These are phyloP conservation scores for Chrysopilus asiliformis DNA, from an alignment of 2,888 invertebrate genomes.

Conservation along the genomic window DNA sequence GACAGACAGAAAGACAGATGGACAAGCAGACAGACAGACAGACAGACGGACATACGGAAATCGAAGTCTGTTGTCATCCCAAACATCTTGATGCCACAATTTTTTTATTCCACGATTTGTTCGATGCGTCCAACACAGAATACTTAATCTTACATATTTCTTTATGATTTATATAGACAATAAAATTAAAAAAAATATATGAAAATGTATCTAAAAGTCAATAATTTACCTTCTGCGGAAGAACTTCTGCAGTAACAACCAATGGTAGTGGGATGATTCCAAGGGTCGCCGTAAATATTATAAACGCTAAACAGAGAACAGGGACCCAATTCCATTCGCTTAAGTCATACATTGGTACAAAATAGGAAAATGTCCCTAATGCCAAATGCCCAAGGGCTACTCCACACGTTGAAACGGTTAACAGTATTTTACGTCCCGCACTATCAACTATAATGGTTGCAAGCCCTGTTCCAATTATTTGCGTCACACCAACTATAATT, in stretches of 20 bases:
- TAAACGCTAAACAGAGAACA: constrained; percentile 23
- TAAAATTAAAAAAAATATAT: not conserved
- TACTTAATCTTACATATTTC: not conserved
- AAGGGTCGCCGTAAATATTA: constrained; percentile 25
- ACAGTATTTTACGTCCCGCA: constrained; percentile 25
- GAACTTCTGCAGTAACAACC: constrained; percentile 27
- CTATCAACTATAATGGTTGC: constrained; percentile 27
- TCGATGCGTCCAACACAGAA: not conserved
- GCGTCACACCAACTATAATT: constrained; percentile 26
- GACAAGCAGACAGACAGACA: too few relatives aligned
- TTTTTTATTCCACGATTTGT: too few relatives aligned
- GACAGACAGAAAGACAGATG: too few relatives aligned
- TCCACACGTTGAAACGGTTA: constrained; percentile 25
- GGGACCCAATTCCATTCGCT: constrained; percentile 24
- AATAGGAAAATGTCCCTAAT: constrained; percentile 24
- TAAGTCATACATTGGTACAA: constrained; percentile 7
- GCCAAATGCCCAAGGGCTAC: constrained; percentile 21
- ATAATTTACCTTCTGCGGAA: constrained; percentile 27
- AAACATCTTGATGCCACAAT: too few relatives aligned
- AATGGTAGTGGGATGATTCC: constrained; percentile 28
- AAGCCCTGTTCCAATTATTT: constrained; percentile 25
- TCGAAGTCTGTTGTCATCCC: too few relatives aligned
- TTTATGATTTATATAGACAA: not conserved
- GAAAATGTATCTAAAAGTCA: not conserved
- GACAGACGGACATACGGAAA: too few relatives aligned